These are phyloP conservation scores for Muntiacus reevesi DNA, from an alignment of 2,113 vertebrate genomes.

Conservation along the genomic window DNA sequence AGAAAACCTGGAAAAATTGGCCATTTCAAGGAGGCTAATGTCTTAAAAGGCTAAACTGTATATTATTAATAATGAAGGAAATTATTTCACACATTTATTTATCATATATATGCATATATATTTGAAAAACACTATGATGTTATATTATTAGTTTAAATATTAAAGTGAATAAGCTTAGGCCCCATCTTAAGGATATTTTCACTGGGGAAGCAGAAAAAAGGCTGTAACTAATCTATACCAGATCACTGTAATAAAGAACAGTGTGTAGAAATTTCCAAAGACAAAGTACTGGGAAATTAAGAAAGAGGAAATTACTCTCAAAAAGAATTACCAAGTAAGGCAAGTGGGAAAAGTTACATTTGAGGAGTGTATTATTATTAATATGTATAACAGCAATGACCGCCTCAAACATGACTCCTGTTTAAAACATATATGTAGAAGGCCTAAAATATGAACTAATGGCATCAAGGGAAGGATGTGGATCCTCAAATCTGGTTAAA, in stretches of 20 bases:
- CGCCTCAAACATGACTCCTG: background rate
- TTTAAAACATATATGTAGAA: background rate
- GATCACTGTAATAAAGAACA: background rate
- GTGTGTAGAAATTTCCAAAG: background rate
- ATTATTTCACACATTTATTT: background rate
- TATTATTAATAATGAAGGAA: background rate
- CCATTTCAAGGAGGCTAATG: background rate
- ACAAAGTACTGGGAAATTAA: background rate
- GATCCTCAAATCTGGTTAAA: background rate
- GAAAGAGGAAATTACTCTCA: background rate
- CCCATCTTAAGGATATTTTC: background rate
- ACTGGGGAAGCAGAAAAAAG: background rate
- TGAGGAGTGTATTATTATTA: background rate
- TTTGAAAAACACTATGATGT: background rate
- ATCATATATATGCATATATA: background rate
- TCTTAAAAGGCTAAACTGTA: background rate
- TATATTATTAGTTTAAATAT: background rate
- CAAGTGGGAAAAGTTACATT: background rate
- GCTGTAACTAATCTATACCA: background rate
- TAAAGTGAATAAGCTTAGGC: background rate
- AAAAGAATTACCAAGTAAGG: background rate
- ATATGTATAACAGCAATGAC: background rate
- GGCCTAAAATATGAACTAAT: background rate
- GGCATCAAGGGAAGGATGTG: background rate
- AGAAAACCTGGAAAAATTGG: background rate